Evolutionary conservation across 2,888 invertebrate species (phyloP), one percentile per base, ranked within the genome.

Genomic region (Notodonta dromedarius): DNA sequence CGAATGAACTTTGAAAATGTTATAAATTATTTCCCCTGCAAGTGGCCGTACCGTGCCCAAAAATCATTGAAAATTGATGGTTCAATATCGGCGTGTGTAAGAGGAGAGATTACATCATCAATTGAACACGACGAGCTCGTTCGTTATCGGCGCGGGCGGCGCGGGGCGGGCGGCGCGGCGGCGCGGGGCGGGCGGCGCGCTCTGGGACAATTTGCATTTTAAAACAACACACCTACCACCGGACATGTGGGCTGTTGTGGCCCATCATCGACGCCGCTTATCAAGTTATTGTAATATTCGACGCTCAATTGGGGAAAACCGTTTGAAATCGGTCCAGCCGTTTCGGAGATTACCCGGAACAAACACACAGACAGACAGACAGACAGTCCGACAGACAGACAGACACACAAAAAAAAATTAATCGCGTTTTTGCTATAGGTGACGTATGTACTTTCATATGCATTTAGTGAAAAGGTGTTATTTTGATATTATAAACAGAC

Each of bases 21-120:
- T n/a, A 46, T n/a, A 46, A 46, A 46, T 46, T n/a, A n/a, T n/a
- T n/a, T 46, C 13, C n/a, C 46, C n/a, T n/a, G 46, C 46, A n/a
- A 4, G 46, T n/a, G 46, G 5, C 46, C 46, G n/a, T 46, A 46
- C 11, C 46, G 46, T 16, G 7, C 50, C 16, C 50, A 16, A 7
- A 50, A 50, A 16, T 50, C 16, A 50, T 50, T 8, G 50, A 9
- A 50, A 16, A 50, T 16, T 50, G 16, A 50, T 50, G 50, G 16
- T 50, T 50, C 50, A 14, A 50, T 50, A 50, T 50, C 50, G 11
- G 50, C 16, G 16, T 16, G 16, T 46, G 50, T 32, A 8, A 52
- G 32, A 52, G 32, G 32, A 52, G 52, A 52, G 32, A 52, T 52
- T 52, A 52, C 52, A 32, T 52, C 12, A 52, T 24, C 52, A 52